phyloP scores from a whole-genome alignment of 2,888 invertebrate species.

The Sipha maydis region DNA sequence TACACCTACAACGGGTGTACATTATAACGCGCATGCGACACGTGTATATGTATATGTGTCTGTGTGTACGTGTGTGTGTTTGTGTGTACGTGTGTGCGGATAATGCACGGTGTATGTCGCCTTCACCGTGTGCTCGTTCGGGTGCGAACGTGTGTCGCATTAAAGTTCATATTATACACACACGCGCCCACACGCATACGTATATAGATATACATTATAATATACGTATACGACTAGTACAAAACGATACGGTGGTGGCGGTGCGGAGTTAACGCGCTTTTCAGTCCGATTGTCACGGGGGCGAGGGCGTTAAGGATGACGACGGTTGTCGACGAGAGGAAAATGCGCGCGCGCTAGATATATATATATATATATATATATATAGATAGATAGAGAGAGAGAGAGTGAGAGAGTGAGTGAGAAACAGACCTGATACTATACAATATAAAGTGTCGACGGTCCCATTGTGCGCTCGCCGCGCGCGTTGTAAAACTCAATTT shows the following conservation, averaged over 20 bases:
- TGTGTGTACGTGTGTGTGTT: neutral
- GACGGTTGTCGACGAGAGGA: neutral
- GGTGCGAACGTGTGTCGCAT: conserved; percentile 37
- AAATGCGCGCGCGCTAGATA: neutral
- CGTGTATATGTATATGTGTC: neutral
- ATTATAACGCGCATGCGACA: neutral
- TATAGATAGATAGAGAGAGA: neutral
- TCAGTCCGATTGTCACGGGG: conserved; percentile 12
- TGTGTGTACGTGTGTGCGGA: neutral
- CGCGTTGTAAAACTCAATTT: conserved; percentile 30
- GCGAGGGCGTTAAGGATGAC: neutral
- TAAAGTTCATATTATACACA: conserved; percentile 29
- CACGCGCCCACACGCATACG: neutral
- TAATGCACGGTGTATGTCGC: neutral
- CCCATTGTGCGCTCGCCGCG: neutral
- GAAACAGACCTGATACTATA: neutral
- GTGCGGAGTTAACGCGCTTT: conserved; percentile 3
- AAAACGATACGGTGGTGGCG: neutral
- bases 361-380: neutral
- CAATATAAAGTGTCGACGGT: conserved; percentile 25
- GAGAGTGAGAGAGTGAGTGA: neutral
- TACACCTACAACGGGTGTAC: neutral
- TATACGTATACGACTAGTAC: neutral
- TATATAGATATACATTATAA: neutral
- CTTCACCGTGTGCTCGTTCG: conserved; percentile 5